Evolutionary conservation across 2,113 vertebrate genomes (phyloP).

Genomic region (Osmerus mordax): DNA sequence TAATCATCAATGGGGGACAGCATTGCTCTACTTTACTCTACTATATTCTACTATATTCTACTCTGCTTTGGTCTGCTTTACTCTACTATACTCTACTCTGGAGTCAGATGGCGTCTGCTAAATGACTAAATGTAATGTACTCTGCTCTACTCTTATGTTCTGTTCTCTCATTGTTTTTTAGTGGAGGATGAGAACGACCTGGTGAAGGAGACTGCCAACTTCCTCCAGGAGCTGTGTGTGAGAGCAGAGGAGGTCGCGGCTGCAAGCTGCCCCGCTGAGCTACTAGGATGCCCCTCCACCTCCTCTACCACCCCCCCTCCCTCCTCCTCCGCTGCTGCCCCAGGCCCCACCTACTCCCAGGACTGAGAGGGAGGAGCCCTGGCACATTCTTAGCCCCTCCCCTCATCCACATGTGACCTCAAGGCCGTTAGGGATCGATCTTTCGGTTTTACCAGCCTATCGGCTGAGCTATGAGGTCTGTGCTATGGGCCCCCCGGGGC

Average conservation of each 20-base stretch:
- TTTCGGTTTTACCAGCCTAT: too few species aligned
- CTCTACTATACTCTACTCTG: too few species aligned
- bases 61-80: background rate
- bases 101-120: too few species aligned
- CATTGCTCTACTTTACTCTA: background rate
- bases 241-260: conserved; percentile 50
- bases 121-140: too few species aligned
- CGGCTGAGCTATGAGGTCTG: background rate
- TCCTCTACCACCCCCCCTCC: conserved; percentile 2
- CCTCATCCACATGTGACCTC: too few species aligned
- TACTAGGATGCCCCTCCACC: conserved; percentile 32
- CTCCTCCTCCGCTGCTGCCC: too few species aligned
- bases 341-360: background rate
- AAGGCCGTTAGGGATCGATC: too few species aligned
- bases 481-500: background rate
- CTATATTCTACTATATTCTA: background rate
- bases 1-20: background rate
- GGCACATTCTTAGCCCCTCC: too few species aligned
- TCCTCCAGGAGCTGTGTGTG: conserved; percentile 56
- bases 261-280: conserved; percentile 47
- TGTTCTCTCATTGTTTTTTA: too few species aligned
- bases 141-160: too few species aligned
- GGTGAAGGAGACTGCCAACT: conserved; percentile 50
- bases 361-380: conserved; percentile 12
- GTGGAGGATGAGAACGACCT: conserved; percentile 43